These are phyloP conservation scores for Synodontis membranacea DNA, from an alignment of 2,113 vertebrate genomes.

Conservation along the genomic window DNA sequence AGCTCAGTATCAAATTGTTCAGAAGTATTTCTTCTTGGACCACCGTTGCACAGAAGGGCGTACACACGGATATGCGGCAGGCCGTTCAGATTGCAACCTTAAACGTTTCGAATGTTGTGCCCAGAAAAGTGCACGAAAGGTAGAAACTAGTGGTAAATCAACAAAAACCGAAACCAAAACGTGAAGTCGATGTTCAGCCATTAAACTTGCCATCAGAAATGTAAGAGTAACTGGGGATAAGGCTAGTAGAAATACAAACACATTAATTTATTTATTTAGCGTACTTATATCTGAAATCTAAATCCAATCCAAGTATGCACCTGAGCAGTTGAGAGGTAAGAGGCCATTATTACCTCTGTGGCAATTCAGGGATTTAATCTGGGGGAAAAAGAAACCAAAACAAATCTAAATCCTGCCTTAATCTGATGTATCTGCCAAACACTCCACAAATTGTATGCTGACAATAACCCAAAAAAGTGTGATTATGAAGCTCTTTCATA, in stretches of 20 bases:
- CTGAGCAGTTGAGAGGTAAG: neutral
- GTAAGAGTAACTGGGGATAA: neutral
- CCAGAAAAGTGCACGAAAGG: neutral
- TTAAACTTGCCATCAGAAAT: neutral
- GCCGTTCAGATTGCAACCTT: neutral
- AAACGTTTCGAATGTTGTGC: neutral
- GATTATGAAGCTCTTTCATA: neutral
- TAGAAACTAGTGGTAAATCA: neutral
- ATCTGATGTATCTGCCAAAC: neutral
- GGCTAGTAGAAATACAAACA: neutral
- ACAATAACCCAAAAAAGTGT: neutral
- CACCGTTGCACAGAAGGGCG: neutral
- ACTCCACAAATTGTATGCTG: neutral
- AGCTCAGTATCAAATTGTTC: neutral
- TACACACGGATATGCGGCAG: too few relatives aligned
- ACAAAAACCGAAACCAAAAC: neutral
- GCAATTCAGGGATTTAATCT: neutral
- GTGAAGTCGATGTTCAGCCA: neutral
- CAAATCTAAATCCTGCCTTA: neutral
- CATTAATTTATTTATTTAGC: neutral
- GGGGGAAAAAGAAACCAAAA: neutral
- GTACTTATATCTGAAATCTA: neutral
- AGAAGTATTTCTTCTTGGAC: neutral
- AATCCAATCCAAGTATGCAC: neutral
- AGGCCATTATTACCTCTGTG: too few relatives aligned